These are phyloP conservation scores for Cephalopterus ornatus DNA, from an alignment of 2,113 vertebrate species.

Conservation along the genomic window DNA sequence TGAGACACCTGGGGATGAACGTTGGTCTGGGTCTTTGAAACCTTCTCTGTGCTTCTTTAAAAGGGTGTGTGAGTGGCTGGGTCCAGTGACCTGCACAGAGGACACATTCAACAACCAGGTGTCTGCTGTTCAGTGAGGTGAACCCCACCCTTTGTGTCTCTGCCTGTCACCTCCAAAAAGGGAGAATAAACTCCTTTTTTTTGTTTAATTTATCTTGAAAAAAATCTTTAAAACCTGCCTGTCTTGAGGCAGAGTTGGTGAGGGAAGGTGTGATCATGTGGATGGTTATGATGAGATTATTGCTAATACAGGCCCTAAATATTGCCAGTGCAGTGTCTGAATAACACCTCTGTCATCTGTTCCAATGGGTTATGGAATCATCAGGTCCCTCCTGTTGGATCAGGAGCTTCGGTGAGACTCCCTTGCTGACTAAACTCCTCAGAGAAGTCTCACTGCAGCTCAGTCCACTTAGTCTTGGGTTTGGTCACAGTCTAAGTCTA, in stretches of 20 bases:
- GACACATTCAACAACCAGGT: neutral
- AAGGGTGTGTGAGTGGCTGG: neutral
- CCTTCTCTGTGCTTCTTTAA: neutral
- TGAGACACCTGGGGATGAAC: neutral
- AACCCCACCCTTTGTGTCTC: neutral
- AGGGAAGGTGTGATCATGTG: neutral
- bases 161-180: neutral
- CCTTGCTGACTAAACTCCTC: neutral
- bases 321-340: neutral
- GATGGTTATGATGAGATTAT: neutral
- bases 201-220: neutral
- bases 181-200: neutral
- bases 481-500: neutral
- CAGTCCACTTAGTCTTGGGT: neutral
- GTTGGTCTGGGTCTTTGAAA: neutral
- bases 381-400: neutral
- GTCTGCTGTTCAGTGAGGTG: neutral
- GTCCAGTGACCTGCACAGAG: neutral
- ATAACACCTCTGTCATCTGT: neutral
- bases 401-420: neutral
- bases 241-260: fast-evolving
- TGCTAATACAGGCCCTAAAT: neutral
- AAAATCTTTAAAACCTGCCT: neutral
- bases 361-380: neutral
- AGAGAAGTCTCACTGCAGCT: neutral